Conservation (phyloP, 2,797 vertebrate species). For the Gymnothorax reevesii region DNA sequence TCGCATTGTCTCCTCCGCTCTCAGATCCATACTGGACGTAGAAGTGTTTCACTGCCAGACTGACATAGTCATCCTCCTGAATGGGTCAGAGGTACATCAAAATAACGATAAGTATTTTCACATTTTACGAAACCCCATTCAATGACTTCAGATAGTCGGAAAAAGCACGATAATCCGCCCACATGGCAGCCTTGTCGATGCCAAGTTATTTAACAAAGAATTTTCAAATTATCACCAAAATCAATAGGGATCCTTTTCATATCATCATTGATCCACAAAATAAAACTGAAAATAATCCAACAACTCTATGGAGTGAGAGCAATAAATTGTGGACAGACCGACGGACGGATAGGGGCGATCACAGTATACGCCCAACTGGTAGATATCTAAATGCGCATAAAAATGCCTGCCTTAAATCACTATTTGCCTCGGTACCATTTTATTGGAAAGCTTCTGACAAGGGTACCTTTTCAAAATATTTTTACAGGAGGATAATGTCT, state of each 20-base stretch:
- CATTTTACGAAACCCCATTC: background rate
- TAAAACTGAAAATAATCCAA: too few relatives aligned
- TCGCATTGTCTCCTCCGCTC: slow-evolving; percentile 58
- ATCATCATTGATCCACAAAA: too few relatives aligned
- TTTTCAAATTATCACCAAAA: too few relatives aligned
- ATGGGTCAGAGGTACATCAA: slow-evolving; percentile 24
- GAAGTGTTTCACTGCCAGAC: slow-evolving; percentile 82
- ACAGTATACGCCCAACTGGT: too few relatives aligned
- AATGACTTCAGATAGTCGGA: background rate
- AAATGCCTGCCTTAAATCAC: background rate
- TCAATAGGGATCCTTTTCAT: too few relatives aligned
- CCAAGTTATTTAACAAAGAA: too few relatives aligned
- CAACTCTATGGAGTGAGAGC: too few relatives aligned
- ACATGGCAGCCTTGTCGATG: too few relatives aligned
- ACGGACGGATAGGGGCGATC: too few relatives aligned
- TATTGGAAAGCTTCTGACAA: background rate
- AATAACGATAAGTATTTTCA: background rate
- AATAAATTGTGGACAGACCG: too few relatives aligned
- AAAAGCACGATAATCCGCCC: too few relatives aligned
- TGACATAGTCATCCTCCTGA: slow-evolving; percentile 87
- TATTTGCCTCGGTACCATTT: background rate
- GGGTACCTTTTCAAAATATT: background rate
- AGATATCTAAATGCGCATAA: too few relatives aligned
- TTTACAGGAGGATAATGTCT: background rate
- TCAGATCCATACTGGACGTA: slow-evolving; percentile 76